Evolutionary conservation across 2,888 invertebrate genomes (phyloP), one percentile per base, ranked within the genome.

Genomic region (Lissocephala sabroskyi): DNA sequence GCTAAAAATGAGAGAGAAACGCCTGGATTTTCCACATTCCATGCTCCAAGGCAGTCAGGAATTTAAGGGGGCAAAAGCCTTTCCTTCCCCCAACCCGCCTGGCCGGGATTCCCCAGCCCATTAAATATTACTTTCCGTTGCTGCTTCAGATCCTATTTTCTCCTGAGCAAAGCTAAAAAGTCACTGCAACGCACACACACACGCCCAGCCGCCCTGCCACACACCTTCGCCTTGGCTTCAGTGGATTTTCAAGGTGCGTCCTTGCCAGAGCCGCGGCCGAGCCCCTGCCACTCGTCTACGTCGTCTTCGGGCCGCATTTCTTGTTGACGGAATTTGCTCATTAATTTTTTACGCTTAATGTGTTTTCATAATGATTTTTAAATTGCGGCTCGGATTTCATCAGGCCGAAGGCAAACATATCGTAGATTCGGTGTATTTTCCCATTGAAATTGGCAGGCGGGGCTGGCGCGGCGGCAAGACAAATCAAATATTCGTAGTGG

Each of bases 281-380:
- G n/a, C n/a, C n/a, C n/a, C n/a, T n/a, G n/a, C 11, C 35, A 17
- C 16, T 2, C 33, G 10, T 29, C 10, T 29, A 10, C 1, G 16
- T 33, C 33, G 11, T n/a, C 35, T 35, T 29, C 26, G 6, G 11
- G n/a, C 26, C n/a, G 5, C n/a, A 19, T 39, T 16, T 10, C 19
- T 51, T 76, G 73, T 78, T 78, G 76, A 76, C 70, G 55, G 61
- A 75, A 54, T 64, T 47, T 64, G 79, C 79, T 73, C 73, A 73
- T 73, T 73, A 73, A 78, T 78, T 78, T 71, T 58, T 56, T 73
- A 75, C 68, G 73, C 76, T 78, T 75, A 62, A 78, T 78, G 76
- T 78, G 64, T 52, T 61, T 56, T 57, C 59, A 64, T 73, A 73
- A 73, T 73, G 73, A 64, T 78, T 73, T 78, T 62, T 64, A 78